These are phyloP conservation scores for Mamestra configurata DNA, from an alignment of 1,140 invertebrate genomes.

Conservation along the genomic window DNA sequence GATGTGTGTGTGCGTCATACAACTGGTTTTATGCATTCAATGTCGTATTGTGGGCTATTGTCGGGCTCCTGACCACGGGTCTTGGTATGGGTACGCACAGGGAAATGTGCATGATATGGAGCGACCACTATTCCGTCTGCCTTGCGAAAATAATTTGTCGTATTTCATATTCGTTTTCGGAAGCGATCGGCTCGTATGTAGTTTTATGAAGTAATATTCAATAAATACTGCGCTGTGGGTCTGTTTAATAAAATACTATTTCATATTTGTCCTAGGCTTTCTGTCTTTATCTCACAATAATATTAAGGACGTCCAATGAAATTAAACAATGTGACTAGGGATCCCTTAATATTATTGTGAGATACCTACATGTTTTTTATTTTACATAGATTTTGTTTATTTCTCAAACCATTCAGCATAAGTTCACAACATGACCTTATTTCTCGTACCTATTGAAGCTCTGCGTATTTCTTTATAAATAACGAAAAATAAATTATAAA, in stretches of 20 bases:
- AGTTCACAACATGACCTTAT: too few species aligned
- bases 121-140: slow-evolving; percentile 13
- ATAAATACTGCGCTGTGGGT: background rate
- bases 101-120: slow-evolving; percentile 38
- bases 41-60: slow-evolving; percentile 67
- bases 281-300: background rate
- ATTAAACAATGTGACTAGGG: too few species aligned
- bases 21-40: slow-evolving; percentile 76
- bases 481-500: too few species aligned
- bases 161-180: slow-evolving; percentile 3
- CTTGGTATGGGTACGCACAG: slow-evolving; percentile 65
- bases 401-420: too few species aligned
- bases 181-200: background rate
- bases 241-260: background rate
- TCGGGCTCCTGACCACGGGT: slow-evolving; percentile 64
- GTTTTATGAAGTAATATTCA: background rate
- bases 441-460: too few species aligned
- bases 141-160: slow-evolving; percentile 6
- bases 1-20: slow-evolving; percentile 61
- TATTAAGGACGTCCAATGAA: too few species aligned
- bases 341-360: too few species aligned
- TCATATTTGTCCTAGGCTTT: background rate
- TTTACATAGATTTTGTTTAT: too few species aligned
- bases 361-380: too few species aligned
- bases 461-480: too few species aligned